Conservation (phyloP, 2,113 vertebrate genomes). For the Bubalus kerabau region DNA sequence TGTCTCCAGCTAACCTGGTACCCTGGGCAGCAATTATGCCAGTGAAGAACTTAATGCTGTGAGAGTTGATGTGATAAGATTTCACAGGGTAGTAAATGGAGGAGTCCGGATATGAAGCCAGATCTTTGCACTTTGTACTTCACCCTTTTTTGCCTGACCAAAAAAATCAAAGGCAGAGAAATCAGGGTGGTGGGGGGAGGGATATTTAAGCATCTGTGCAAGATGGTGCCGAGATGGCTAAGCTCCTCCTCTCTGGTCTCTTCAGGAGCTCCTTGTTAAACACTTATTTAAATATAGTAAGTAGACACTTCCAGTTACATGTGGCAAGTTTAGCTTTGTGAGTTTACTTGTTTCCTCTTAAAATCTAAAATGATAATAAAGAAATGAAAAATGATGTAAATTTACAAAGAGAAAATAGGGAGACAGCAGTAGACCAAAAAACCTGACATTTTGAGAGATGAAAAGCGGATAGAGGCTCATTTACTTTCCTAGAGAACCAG, state of each 20-base stretch:
- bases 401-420: not conserved
- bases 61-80: not conserved
- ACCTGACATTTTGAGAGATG: not conserved
- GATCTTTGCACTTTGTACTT: not conserved
- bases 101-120: not conserved
- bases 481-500: not conserved
- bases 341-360: not conserved
- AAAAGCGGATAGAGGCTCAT: not conserved
- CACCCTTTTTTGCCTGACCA: not conserved
- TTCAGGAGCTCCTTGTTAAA: not conserved
- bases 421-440: not conserved
- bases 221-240: not conserved
- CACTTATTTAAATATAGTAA: not conserved
- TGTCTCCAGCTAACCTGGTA: not conserved
- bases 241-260: not conserved
- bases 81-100: not conserved
- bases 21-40: accelerated
- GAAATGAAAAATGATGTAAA: not conserved
- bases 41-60: not conserved
- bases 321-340: not conserved
- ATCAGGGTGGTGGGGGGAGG: not conserved
- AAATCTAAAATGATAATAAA: not conserved
- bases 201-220: not conserved
- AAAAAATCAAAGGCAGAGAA: not conserved
- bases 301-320: not conserved